Percentiles rank a stretch among this genome's conserved stretches.
Evolutionary conservation across 2,888 invertebrate genomes (phyloP).

Genomic region (Galerucella calmariensis): DNA sequence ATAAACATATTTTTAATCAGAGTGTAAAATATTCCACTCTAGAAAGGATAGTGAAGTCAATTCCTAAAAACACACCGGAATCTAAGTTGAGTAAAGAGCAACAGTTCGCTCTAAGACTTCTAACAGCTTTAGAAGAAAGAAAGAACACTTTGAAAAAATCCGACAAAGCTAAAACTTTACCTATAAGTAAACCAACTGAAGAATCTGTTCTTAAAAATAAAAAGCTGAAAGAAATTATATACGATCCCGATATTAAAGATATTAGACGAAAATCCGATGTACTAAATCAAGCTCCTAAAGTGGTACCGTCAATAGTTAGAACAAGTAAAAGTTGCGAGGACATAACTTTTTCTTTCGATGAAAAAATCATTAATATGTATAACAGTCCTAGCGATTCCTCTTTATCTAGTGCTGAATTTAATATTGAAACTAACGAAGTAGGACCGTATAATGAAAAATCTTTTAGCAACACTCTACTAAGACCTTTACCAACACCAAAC

Average conservation of each 20-base stretch:
- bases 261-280: slow-evolving; percentile 36
- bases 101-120: slow-evolving; percentile 54
- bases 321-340: slow-evolving; percentile 52
- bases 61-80: slow-evolving; percentile 52
- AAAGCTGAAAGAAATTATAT: slow-evolving; percentile 46
- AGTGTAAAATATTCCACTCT: slow-evolving; percentile 50
- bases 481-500: slow-evolving; percentile 1
- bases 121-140: slow-evolving; percentile 53
- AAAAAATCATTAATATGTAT: slow-evolving; percentile 4
- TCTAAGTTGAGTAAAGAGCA: slow-evolving; percentile 54
- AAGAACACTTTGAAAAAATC: slow-evolving; percentile 53
- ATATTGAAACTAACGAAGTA: slow-evolving; percentile 44
- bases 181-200: slow-evolving; percentile 55
- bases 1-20: slow-evolving; percentile 16
- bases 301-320: slow-evolving; percentile 11
- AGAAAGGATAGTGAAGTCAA: slow-evolving; percentile 51
- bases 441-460: slow-evolving; percentile 28
- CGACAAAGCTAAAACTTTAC: slow-evolving; percentile 45
- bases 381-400: slow-evolving; percentile 21
- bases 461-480: slow-evolving; percentile 8
- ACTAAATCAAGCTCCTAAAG: background rate
- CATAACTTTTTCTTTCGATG: slow-evolving; percentile 49
- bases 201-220: slow-evolving; percentile 55
- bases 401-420: slow-evolving; percentile 47
- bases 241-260: slow-evolving; percentile 42